phyloP scores from a whole-genome alignment of 2,888 invertebrate species.

The Caprella mutica region DNA sequence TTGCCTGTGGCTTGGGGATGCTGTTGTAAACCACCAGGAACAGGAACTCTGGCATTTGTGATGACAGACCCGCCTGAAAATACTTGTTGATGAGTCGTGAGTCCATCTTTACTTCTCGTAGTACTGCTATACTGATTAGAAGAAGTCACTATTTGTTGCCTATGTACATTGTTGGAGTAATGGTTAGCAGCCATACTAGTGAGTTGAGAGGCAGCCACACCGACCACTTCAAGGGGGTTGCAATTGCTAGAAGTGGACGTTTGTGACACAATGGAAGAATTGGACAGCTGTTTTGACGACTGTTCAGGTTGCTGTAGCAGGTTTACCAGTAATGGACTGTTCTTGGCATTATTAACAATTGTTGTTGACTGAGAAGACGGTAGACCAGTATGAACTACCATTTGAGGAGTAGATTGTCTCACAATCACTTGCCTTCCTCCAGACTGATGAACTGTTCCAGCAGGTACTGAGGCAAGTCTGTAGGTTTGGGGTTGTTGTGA shows the following conservation, averaged over 20 bases:
- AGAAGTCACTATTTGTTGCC: background rate
- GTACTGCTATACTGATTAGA: conserved; percentile 14
- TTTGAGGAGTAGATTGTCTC: conserved; percentile 11
- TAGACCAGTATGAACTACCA: background rate
- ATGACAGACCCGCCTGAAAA: conserved; percentile 33
- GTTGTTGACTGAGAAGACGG: conserved; percentile 4
- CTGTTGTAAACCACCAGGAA: conserved; percentile 28
- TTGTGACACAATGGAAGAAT: background rate
- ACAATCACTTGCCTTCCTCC: conserved; percentile 22
- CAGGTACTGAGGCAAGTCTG: background rate
- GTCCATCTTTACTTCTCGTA: conserved; percentile 24
- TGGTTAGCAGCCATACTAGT: conserved; percentile 26
- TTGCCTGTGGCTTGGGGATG: conserved; percentile 30
- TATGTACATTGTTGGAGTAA: conserved; percentile 4
- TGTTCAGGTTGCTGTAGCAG: conserved; percentile 32
- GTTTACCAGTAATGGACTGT: conserved; percentile 30
- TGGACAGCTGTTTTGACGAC: too few species aligned
- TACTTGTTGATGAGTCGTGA: conserved; percentile 32
- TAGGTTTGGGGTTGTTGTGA: background rate
- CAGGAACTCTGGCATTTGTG: conserved; percentile 26
- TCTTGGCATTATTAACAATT: conserved; percentile 26
- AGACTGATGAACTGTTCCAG: background rate
- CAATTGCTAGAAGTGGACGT: conserved; percentile 29
- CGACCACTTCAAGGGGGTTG: conserved; percentile 31
- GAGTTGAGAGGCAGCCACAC: conserved; percentile 25